Evolutionary conservation across 2,888 invertebrate species (phyloP).

Genomic region (Platypus cylindrus): DNA sequence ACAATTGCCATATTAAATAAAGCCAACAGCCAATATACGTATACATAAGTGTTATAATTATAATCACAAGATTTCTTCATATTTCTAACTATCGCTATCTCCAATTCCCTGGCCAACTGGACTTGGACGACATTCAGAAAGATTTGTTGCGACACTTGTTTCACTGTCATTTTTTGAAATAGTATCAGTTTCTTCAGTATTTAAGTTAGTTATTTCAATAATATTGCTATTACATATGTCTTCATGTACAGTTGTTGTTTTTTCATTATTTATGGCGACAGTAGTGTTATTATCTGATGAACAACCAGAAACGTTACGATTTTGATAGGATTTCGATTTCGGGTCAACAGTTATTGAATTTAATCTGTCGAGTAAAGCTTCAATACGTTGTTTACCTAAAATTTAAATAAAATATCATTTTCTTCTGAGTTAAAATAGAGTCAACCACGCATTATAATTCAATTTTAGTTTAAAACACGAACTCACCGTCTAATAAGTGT

Average conservation of each 20-base stretch:
- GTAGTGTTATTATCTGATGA: conserved; percentile 22
- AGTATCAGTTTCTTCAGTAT: conserved; percentile 1
- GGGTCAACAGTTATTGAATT: conserved; percentile 21
- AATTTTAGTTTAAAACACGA: background rate
- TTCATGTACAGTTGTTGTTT: too few relatives aligned
- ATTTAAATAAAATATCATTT: background rate
- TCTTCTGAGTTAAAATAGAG: background rate
- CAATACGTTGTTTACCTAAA: conserved; percentile 29
- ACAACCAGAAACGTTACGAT: conserved; percentile 32
- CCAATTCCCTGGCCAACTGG: conserved; percentile 22
- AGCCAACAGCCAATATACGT: too few relatives aligned
- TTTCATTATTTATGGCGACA: background rate
- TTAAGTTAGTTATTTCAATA: too few relatives aligned
- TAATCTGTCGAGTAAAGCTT: conserved; percentile 30
- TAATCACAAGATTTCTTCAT: too few relatives aligned
- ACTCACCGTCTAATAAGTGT: conserved; percentile 12
- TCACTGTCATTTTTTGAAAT: conserved; percentile 10
- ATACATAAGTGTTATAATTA: too few relatives aligned
- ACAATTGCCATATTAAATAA: too few relatives aligned
- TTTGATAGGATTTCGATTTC: conserved; percentile 17
- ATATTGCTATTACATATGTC: too few relatives aligned
- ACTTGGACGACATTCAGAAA: conserved; percentile 19
- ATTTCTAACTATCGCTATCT: too few relatives aligned
- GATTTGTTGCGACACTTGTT: conserved; percentile 20
- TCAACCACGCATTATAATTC: background rate